Evolutionary conservation across 2,888 invertebrate genomes (phyloP).

Genomic region (Cepaea hortensis): DNA sequence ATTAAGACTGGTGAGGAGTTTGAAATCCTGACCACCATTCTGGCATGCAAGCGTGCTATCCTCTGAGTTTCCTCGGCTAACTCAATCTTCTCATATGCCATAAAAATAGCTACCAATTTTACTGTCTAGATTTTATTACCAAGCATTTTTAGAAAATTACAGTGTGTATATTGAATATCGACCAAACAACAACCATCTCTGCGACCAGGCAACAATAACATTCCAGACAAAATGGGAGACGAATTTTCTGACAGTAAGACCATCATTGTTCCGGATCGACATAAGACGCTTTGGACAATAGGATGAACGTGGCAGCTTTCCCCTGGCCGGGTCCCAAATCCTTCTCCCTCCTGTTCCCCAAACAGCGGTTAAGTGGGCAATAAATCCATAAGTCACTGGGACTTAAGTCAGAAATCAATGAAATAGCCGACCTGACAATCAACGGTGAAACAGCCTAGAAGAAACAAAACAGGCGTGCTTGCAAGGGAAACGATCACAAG

Average conservation of each 20-base stretch:
- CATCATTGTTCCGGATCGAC: slow-evolving; percentile 8
- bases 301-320: slow-evolving; percentile 3
- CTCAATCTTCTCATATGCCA: no score
- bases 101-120: no score
- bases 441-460: no score
- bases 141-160: no score
- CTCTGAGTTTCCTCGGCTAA: no score
- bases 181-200: no score
- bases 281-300: slow-evolving; percentile 20
- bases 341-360: not conserved
- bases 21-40: no score
- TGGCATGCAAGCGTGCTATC: no score
- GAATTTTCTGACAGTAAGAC: not conserved
- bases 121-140: no score
- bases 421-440: slow-evolving; percentile 1
- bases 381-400: slow-evolving; percentile 17
- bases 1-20: no score
- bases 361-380: slow-evolving; percentile 10
- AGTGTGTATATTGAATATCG: no score
- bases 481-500: not conserved
- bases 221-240: not conserved
- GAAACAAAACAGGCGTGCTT: slow-evolving; percentile 1
- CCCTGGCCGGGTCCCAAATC: slow-evolving; percentile 11
- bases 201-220: no score
- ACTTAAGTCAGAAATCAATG: slow-evolving; percentile 36